These are phyloP conservation scores for Pseudomyrmex flavicornis DNA, from an alignment of 1,140 invertebrate genomes.

Conservation along the genomic window DNA sequence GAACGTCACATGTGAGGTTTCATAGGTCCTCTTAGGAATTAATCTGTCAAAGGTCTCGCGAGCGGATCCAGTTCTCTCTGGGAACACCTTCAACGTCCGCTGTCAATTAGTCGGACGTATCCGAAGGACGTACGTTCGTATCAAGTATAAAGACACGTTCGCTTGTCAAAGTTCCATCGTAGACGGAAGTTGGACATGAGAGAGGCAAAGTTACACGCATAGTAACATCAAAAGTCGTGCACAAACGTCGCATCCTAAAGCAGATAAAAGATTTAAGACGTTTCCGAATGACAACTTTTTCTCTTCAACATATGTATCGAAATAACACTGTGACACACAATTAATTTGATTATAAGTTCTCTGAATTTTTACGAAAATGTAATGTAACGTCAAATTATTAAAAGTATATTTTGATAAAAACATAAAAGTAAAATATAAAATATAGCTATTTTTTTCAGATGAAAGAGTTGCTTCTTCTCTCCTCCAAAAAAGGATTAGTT, in stretches of 20 bases:
- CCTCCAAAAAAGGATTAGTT: neutral
- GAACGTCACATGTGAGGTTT: neutral
- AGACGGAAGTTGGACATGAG: constrained; percentile 2
- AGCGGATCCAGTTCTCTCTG: neutral
- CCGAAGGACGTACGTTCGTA: constrained; percentile 3
- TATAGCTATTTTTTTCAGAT: neutral
- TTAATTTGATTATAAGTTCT: no score
- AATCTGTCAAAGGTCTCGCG: constrained; percentile 10
- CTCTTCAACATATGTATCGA: no score
- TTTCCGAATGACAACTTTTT: no score
- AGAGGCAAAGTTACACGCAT: constrained; percentile 40
- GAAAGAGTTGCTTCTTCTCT: neutral
- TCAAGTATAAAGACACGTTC: constrained; percentile 42
- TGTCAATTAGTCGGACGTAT: constrained; percentile 47
- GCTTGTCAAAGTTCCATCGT: constrained; percentile 31
- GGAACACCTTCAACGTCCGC: constrained; percentile 11
- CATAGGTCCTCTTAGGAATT: constrained; percentile 12
- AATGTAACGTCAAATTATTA: no score
- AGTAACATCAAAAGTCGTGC: constrained; percentile 13
- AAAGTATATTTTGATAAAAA: no score
- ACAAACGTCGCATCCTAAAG: neutral
- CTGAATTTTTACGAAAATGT: no score
- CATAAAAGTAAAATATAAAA: no score
- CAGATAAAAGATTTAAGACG: no score
- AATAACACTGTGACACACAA: no score